Percentiles rank a stretch among this genome's conserved stretches.
phyloP scores from a whole-genome alignment of 2,888 invertebrate species.

The Eledona agricola region DNA sequence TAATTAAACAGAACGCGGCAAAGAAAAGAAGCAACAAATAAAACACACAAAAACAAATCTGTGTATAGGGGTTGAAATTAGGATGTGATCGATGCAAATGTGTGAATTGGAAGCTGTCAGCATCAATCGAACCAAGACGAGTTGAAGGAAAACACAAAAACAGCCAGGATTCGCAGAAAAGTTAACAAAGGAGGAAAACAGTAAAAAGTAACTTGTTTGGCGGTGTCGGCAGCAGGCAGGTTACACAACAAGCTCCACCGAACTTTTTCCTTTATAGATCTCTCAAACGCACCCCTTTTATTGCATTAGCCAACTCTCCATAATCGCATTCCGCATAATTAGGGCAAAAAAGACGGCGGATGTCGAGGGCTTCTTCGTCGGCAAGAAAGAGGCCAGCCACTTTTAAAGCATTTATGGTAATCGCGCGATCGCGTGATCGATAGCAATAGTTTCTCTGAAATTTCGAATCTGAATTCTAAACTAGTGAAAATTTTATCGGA shows the following conservation, averaged over 20 bases:
- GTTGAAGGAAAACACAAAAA: constrained; percentile 32
- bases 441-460: constrained; percentile 33
- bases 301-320: constrained; percentile 45
- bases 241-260: constrained; percentile 43
- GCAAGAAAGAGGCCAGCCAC: constrained; percentile 25
- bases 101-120: constrained; percentile 29
- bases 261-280: constrained; percentile 43
- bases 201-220: constrained; percentile 46
- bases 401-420: constrained; percentile 40
- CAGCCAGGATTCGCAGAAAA: constrained; percentile 36
- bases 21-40: too few relatives aligned
- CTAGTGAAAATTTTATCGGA: constrained; percentile 26
- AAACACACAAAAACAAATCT: too few relatives aligned
- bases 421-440: constrained; percentile 43
- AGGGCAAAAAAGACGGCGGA: constrained; percentile 28
- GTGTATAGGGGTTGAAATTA: too few relatives aligned
- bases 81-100: constrained; percentile 2
- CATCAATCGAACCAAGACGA: constrained; percentile 36
- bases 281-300: constrained; percentile 40
- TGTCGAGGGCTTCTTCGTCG: too few relatives aligned
- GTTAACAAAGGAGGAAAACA: constrained; percentile 41
- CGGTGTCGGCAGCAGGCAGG: constrained; percentile 41
- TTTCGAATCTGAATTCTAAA: constrained; percentile 25
- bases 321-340: constrained; percentile 16
- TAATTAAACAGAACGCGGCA: too few relatives aligned